Evolutionary conservation across 1,140 invertebrate genomes (phyloP), one percentile per base, ranked within the genome.

Genomic region (Semibalanus balanoides): DNA sequence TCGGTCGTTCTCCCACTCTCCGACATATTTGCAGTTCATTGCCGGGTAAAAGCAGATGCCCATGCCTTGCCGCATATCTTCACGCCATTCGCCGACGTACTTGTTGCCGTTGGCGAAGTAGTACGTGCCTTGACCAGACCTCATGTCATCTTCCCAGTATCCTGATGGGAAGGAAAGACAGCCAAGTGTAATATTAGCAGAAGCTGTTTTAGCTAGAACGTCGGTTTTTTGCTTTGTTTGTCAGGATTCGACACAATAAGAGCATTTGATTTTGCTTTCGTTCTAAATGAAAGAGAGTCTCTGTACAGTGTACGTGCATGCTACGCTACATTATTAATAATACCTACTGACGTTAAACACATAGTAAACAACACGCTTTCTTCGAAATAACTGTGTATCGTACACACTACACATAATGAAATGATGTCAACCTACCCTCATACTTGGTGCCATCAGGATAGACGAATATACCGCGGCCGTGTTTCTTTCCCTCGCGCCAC

Each of bases 401-500:
- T n/a, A n/a, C n/a, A n/a, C n/a, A n/a, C n/a, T n/a, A n/a, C n/a
- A n/a, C n/a, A n/a, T n/a, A n/a, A n/a, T n/a, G n/a, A n/a, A n/a
- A 40, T 5, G 5, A 40, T 40, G 29, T 28, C n/a, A 72, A 29
- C 29, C 19, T n/a, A 72, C 70, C 70, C 29, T 28, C n/a, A n/a
- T 72, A 72, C 25, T 29, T 72, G 70, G 70, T 29, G 70, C 70
- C 70, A n/a, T 72, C 70, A 29, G 70, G 70, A 29, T 72, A 72
- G 70, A 72, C 70, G n/a, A 72, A 72, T 30, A 30, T 19, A 5
- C 70, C 70, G 22, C 70, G 70, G n/a, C 70, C 70, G n/a, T 72
- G 70, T 19, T 72, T 72, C 70, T 29, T 30, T 17, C 70, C 70
- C 3, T 72, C 70, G 22, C 29, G 70, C 70, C 70, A 72, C 25